Percentiles rank a stretch among this genome's conserved stretches.
Conservation (phyloP, 2,797 vertebrate species). For the Sternotherus odoratus region DNA sequence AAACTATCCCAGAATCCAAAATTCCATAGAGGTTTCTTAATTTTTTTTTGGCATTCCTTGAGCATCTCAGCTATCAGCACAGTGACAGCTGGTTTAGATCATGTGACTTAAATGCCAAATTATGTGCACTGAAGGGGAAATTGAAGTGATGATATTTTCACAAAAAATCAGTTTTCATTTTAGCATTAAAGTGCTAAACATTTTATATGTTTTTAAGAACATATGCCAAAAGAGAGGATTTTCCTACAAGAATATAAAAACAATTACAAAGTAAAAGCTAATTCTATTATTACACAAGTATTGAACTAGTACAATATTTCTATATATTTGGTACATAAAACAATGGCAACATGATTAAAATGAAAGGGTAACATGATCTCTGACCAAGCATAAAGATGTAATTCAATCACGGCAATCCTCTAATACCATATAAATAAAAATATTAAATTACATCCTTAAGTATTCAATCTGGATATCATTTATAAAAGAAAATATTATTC, state of each 20-base stretch:
- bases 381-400: conserved; percentile 8
- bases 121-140: background rate
- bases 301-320: background rate
- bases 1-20: background rate
- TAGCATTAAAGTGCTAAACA: background rate
- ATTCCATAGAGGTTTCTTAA: background rate
- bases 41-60: background rate
- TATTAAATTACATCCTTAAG: background rate
- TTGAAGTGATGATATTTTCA: background rate
- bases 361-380: background rate
- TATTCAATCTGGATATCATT: conserved; percentile 17
- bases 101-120: background rate
- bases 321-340: background rate
- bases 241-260: background rate
- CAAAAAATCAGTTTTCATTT: background rate
- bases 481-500: background rate
- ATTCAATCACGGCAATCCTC: conserved; percentile 26
- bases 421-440: conserved; percentile 15
- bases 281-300: background rate
- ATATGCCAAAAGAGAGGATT: background rate
- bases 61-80: background rate
- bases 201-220: background rate
- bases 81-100: background rate
- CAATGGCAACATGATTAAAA: conserved; percentile 22
- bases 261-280: background rate